Evolutionary conservation across 1,140 invertebrate species (phyloP), one percentile per base, ranked within the genome.

Genomic region (Anastrepha ludens): DNA sequence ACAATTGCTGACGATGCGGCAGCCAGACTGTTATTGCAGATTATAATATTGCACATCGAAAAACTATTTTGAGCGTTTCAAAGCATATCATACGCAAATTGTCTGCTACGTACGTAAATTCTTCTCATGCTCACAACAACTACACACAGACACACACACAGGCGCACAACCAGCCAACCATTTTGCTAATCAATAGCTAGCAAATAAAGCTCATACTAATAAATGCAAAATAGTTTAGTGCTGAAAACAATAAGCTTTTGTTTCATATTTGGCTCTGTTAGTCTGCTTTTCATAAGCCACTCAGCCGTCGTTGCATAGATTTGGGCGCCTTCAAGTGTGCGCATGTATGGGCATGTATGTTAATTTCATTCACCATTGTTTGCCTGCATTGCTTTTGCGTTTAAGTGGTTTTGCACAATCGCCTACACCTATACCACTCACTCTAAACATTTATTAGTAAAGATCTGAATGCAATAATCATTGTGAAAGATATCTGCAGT

Each of bases 381-480:
- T 70, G 67, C 67, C 67, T 70, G 67, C 67, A 70, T 70, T 70
- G 67, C 67, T 74, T 47, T 74, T 74, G 67, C 67, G 67, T 47
- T 44, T 74, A 74, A 74, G 67, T 74, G 67, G 41, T 47, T 74
- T 47, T 39, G 13, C 5, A 74, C 41, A 44, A 74, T n/a, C 39
- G 15, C 6, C 41, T 13, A 13, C 67, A 39, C 8, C 8, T 29
- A 39, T 67, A 11, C 29, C 29, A 29, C 3, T 29, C 7, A 67
- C 29, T 7, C 64, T 3, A 29, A 67, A 13, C 47, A 81, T 55
- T 20, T 13, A 17, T 81, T 81, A 44, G 47, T n/a, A 62, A 55
- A 6, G 13, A 62, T 4, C 15, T 17, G 15, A 62, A 62, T 15
- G 13, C 9, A 81, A 81, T 81, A 81, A 81, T 20, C 74, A 81